Conservation (phyloP, 2,888 invertebrate species). For the Sminthurinus aureus region DNA sequence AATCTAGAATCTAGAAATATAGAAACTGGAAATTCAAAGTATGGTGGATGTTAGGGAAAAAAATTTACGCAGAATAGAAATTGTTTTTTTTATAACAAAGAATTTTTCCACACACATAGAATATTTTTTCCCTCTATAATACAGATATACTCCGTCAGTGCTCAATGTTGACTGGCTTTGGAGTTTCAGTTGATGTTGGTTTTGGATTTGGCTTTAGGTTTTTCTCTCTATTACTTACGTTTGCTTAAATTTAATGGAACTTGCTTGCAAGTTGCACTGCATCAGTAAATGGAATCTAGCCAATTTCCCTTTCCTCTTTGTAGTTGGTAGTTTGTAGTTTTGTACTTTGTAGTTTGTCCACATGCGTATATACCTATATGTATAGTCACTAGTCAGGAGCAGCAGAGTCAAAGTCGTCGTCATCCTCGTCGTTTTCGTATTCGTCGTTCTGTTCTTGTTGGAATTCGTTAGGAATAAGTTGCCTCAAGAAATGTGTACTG, state of each 20-base stretch:
- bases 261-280: not conserved
- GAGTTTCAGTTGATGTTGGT: no score
- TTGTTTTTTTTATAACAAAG: no score
- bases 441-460: not conserved
- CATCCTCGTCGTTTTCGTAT: no score
- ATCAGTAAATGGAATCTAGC: slow-evolving; percentile 17
- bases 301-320: slow-evolving; percentile 15
- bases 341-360: slow-evolving; percentile 4
- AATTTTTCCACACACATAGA: no score
- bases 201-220: not conserved
- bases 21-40: no score
- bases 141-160: no score
- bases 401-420: no score
- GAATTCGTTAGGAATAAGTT: slow-evolving; percentile 5
- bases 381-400: not conserved
- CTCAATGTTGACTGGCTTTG: no score
- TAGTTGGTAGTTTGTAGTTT: not conserved
- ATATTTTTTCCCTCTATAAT: not conserved
- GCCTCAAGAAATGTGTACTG: not conserved
- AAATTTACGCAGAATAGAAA: no score
- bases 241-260: slow-evolving; percentile 5
- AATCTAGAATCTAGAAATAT: no score
- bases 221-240: not conserved
- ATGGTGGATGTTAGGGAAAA: no score
- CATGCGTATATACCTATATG: not conserved